Evolutionary conservation across 2,888 invertebrate genomes (phyloP), one percentile per base, ranked within the genome.

Genomic region (Marronus borbonicus): DNA sequence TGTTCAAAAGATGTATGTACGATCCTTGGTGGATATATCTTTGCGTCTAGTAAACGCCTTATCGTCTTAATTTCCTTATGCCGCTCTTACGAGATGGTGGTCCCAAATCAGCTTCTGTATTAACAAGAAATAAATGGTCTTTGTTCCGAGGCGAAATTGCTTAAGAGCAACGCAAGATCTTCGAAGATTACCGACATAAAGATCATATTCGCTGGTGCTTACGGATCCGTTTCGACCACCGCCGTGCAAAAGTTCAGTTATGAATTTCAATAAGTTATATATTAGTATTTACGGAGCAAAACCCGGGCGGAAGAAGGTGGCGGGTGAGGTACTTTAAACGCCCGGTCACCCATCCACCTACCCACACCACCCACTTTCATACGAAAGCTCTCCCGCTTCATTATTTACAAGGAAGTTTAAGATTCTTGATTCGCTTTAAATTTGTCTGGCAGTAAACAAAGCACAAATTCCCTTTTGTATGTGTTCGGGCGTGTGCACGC

Each of bases 231-330:
- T 74, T 24, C 72, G 20, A 5, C 44, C 44, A 58, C 17, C 17
- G 17, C 82, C 80, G 77, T 76, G 80, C 82, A 81, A 83, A 85
- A 85, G 84, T 85, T 83, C 83, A 83, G 85, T 85, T 86, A 85
- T 86, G 87, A 86, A 86, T 86, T 86, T 86, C 86, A 86, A 86
- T 86, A 87, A 86, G 85, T 84, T 85, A 86, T 86, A 86, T 86
- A 86, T 86, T 85, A 85, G 85, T 86, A 86, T 86, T 86, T 87
- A 85, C 86, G 84, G 86, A 84, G 82, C 83, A 83, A 83, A 83
- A 83, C 83, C 20, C 39, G 10, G 10, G 65, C 55, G 28, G 60
- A 44, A 58, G n/a, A 60, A 31, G 17, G 58, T 58, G 36, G 58
- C 12, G 44, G 58, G 58, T 1, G 55, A 55, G 31, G 3, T 82